These are phyloP conservation scores for Nomada hirtipes DNA, from an alignment of 2,888 invertebrate genomes.

Conservation along the genomic window DNA sequence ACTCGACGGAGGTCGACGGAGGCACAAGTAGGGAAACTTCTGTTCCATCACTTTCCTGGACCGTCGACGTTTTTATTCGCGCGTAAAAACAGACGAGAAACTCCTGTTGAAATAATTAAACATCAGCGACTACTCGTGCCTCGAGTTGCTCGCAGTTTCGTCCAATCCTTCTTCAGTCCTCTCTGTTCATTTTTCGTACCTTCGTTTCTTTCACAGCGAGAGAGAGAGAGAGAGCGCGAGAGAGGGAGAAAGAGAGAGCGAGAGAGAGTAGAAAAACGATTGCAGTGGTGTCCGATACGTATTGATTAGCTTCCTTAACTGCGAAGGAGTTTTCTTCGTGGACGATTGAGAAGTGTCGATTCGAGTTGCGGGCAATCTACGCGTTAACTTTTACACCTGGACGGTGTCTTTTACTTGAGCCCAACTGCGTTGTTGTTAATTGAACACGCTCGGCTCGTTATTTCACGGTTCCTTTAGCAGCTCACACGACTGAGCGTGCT, in stretches of 20 bases:
- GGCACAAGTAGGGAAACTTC: slow-evolving; percentile 8
- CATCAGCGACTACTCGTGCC: slow-evolving; percentile 7
- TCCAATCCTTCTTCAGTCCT: not conserved
- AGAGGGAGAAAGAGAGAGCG: not conserved
- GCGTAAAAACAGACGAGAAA: slow-evolving; percentile 12
- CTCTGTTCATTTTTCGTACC: not conserved
- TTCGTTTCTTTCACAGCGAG: not conserved
- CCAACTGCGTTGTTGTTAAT: slow-evolving; percentile 50
- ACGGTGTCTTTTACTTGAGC: slow-evolving; percentile 65
- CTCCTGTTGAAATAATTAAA: slow-evolving; percentile 46
- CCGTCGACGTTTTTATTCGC: slow-evolving; percentile 24
- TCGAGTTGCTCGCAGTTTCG: not conserved
- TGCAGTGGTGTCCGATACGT: slow-evolving; percentile 50
- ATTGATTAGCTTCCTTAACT: slow-evolving; percentile 67
- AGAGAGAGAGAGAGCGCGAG: not conserved
- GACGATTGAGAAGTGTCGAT: slow-evolving; percentile 45
- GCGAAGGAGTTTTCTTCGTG: slow-evolving; percentile 24
- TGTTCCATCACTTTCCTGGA: not conserved
- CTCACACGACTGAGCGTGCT: not conserved
- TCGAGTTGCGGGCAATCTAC: slow-evolving; percentile 40
- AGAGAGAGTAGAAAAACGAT: slow-evolving; percentile 50
- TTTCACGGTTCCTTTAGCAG: slow-evolving; percentile 42
- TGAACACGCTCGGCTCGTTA: slow-evolving; percentile 63
- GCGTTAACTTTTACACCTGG: slow-evolving; percentile 64
- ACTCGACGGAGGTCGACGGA: not conserved